These are phyloP conservation scores for Pseudomyrmex gracilis DNA, from an alignment of 1,140 invertebrate species.

Conservation along the genomic window DNA sequence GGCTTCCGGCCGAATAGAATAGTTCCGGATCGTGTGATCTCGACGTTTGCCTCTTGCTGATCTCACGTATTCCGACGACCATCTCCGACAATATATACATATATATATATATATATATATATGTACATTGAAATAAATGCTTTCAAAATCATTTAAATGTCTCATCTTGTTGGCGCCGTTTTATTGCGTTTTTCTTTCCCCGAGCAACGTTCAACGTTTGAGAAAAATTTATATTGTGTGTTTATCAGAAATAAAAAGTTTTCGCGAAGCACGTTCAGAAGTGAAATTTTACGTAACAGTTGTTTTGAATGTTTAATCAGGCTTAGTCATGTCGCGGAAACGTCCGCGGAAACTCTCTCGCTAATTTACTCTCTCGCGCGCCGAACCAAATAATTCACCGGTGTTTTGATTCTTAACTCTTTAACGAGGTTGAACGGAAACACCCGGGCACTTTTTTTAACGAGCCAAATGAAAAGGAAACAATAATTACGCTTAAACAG, in stretches of 20 bases:
- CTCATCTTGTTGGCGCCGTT: not conserved
- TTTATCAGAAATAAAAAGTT: not conserved
- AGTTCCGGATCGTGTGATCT: conserved; percentile 71
- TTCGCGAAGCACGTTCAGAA: not conserved
- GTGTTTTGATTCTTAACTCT: not conserved
- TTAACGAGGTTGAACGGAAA: not conserved
- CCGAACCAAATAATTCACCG: not conserved
- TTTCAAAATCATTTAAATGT: conserved; percentile 26
- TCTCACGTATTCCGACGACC: conserved; percentile 69
- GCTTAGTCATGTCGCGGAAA: not conserved
- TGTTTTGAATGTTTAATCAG: not conserved
- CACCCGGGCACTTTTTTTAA: conserved; percentile 6
- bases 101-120: too few species aligned
- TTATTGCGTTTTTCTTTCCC: not conserved
- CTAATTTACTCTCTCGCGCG: too few species aligned
- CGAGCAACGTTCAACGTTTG: not conserved
- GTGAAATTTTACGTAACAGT: not conserved
- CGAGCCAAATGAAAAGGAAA: conserved; percentile 8
- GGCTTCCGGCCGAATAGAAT: conserved; percentile 81
- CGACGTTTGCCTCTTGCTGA: conserved; percentile 72
- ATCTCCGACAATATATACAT: too few species aligned
- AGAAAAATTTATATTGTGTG: not conserved
- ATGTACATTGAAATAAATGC: conserved; percentile 8
- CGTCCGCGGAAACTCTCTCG: too few species aligned
- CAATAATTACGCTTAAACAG: conserved; percentile 30